A percentile compares a stretch with the other conserved stretches of the same genome.
Evolutionary conservation across 2,888 invertebrate species (phyloP).

Genomic region (Meloe dianella): DNA sequence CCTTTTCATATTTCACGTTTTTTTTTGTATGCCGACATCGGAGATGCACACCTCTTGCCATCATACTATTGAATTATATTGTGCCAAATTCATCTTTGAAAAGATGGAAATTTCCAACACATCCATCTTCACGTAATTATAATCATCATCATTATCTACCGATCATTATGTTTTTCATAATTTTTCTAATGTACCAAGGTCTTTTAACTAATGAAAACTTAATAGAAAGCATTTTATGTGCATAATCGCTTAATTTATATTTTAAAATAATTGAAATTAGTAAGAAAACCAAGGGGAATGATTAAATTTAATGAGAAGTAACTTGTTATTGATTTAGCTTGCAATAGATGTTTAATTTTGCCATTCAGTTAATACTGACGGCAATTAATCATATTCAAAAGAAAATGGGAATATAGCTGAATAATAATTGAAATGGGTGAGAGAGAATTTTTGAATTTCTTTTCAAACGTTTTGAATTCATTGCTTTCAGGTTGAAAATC

Average conservation of each 20-base stretch:
- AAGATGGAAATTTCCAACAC: background rate
- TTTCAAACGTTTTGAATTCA: background rate
- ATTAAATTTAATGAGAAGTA: background rate
- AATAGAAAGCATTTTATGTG: background rate
- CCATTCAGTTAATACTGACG: background rate
- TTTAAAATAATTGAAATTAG: background rate
- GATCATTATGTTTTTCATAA: background rate
- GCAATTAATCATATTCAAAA: background rate
- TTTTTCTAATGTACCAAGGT: background rate
- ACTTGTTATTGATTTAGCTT: background rate
- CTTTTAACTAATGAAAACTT: background rate
- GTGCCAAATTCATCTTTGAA: background rate
- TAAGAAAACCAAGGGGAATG: background rate
- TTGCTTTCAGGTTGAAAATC: background rate
- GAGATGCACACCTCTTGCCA: slow-evolving; percentile 14
- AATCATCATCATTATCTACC: background rate
- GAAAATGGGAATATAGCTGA: background rate
- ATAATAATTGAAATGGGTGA: background rate
- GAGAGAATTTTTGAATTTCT: background rate
- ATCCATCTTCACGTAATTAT: background rate
- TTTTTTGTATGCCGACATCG: slow-evolving; percentile 4
- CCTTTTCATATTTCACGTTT: slow-evolving; percentile 13
- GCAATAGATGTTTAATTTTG: slow-evolving; percentile 1
- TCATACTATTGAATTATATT: slow-evolving; percentile 12
- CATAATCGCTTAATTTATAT: background rate